These are phyloP conservation scores for Acestrorhynchus altus DNA, from an alignment of 2,797 vertebrate species.

Conservation along the genomic window DNA sequence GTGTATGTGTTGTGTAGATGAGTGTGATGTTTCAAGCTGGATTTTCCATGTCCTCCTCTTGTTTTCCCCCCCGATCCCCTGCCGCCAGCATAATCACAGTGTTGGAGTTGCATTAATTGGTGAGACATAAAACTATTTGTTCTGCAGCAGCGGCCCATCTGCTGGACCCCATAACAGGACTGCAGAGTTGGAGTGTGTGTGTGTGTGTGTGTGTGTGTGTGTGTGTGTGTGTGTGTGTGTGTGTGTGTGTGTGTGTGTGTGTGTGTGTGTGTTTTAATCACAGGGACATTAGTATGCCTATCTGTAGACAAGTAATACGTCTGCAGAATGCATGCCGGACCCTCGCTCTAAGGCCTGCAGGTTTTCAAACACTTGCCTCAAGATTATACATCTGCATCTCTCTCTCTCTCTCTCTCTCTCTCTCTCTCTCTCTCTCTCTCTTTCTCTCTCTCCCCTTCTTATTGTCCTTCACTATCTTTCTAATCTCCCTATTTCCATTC, in stretches of 20 bases:
- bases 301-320: slow-evolving; percentile 57
- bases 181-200: slow-evolving; percentile 59
- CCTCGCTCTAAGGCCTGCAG: slow-evolving; percentile 44
- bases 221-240: background rate
- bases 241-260: too few species aligned
- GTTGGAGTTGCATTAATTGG: slow-evolving; percentile 31
- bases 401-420: slow-evolving; percentile 3
- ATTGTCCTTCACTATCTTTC: background rate
- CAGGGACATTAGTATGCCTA: slow-evolving; percentile 66
- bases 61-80: slow-evolving; percentile 5
- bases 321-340: slow-evolving; percentile 40
- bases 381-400: slow-evolving; percentile 13
- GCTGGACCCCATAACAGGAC: slow-evolving; percentile 34
- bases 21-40: background rate
- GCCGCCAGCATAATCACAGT: slow-evolving; percentile 18
- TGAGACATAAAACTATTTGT: slow-evolving; percentile 50
- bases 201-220: slow-evolving; percentile 40
- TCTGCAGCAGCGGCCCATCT: slow-evolving; percentile 49
- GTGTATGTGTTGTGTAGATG: too few species aligned
- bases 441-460: background rate
- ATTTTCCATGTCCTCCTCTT: background rate
- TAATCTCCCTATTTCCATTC: background rate
- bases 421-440: background rate
- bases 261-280: slow-evolving; percentile 63
- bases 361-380: slow-evolving; percentile 33